phyloP scores from a whole-genome alignment of 2,113 vertebrate genomes.

The Phalacrocorax brasilianus region DNA sequence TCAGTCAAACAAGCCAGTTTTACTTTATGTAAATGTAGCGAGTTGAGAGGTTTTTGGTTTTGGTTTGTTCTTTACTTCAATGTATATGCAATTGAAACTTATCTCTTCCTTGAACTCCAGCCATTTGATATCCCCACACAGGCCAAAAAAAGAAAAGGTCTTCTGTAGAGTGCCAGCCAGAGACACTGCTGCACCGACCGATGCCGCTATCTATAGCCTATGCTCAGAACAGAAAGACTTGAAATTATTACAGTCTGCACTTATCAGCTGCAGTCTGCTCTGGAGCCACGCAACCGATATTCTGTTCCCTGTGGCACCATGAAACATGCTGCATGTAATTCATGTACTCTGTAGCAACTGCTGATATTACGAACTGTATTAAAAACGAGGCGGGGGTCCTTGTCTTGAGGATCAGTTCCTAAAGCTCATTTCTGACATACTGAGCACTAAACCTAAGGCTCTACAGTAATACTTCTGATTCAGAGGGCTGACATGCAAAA shows the following conservation, averaged over 20 bases:
- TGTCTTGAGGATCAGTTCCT: background rate
- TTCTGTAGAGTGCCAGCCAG: background rate
- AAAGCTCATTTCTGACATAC: background rate
- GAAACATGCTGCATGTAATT: background rate
- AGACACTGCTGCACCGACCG: background rate
- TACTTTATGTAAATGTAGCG: background rate
- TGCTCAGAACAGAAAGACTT: background rate
- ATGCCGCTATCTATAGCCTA: background rate
- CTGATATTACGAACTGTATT: background rate
- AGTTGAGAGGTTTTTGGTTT: background rate
- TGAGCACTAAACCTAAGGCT: background rate
- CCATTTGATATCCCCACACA: background rate
- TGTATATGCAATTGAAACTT: background rate
- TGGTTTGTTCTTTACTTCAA: background rate
- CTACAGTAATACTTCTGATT: background rate
- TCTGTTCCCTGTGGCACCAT: background rate
- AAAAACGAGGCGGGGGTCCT: background rate
- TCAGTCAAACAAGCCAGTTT: background rate
- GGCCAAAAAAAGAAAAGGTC: background rate
- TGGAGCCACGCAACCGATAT: background rate
- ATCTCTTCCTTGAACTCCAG: background rate
- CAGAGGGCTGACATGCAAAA: background rate
- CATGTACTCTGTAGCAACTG: background rate
- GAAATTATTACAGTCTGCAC: background rate
- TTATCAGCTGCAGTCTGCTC: background rate